Percentiles rank a stretch among this genome's conserved stretches.
phyloP scores from a whole-genome alignment of 2,888 invertebrate species.

The Scotopteryx bipunctaria region DNA sequence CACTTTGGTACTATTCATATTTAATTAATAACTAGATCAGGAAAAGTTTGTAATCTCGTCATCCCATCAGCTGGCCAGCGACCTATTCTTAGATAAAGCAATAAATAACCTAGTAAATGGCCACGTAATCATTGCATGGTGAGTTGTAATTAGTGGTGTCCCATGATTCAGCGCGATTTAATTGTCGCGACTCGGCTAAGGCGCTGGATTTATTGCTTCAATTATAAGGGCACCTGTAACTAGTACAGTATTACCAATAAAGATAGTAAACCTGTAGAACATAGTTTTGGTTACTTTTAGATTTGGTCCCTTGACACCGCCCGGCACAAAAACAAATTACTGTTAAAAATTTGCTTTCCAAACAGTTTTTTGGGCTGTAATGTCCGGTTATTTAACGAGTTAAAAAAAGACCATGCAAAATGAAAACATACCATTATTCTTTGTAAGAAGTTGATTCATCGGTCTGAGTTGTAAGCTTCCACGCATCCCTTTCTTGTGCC shows the following conservation, averaged over 20 bases:
- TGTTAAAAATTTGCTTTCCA: neutral
- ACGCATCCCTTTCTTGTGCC: too few species aligned
- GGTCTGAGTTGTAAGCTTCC: too few species aligned
- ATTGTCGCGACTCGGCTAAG: constrained; percentile 70
- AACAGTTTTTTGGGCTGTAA: too few species aligned
- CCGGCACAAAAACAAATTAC: too few species aligned
- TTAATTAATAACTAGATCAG: too few species aligned
- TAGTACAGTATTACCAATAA: too few species aligned
- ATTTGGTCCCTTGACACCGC: too few species aligned
- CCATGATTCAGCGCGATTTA: constrained; percentile 73
- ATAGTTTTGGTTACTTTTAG: constrained; percentile 1
- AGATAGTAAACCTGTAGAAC: neutral
- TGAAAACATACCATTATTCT: too few species aligned
- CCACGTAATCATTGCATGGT: constrained; percentile 33
- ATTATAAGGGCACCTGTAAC: constrained; percentile 55
- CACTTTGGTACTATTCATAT: too few species aligned
- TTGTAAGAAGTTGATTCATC: too few species aligned
- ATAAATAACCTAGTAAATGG: constrained; percentile 30
- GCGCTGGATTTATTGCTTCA: constrained; percentile 73
- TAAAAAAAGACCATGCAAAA: too few species aligned
- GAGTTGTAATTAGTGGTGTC: constrained; percentile 64
- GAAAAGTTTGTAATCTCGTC: neutral
- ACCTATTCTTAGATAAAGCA: constrained; percentile 12
- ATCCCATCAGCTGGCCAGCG: neutral
- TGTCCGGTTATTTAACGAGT: too few species aligned